Conservation (phyloP, 2,888 invertebrate species). For the Eurytoma adleriae region DNA sequence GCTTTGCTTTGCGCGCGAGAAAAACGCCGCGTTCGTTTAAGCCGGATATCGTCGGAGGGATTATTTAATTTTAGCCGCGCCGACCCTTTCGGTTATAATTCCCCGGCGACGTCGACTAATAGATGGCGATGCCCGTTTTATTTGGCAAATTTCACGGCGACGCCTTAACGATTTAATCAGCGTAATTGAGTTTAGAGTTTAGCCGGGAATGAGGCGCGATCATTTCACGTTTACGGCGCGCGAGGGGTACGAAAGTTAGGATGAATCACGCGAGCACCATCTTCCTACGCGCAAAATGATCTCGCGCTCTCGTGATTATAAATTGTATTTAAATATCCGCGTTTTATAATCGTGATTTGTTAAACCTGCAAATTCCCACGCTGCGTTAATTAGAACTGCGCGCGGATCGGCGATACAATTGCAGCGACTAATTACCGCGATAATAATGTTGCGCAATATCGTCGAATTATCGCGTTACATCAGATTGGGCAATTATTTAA, state of each 20-base stretch:
- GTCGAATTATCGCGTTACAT: too few species aligned
- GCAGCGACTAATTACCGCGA: too few species aligned
- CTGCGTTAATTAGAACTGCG: not conserved
- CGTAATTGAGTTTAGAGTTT: constrained; percentile 20
- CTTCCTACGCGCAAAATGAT: not conserved
- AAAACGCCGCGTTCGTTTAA: constrained; percentile 14
- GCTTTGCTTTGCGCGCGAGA: not conserved
- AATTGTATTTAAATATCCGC: too few species aligned
- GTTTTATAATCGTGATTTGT: too few species aligned
- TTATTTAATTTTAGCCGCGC: constrained; percentile 44
- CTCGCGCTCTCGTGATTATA: too few species aligned
- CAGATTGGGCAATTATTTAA: not conserved
- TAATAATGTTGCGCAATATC: too few species aligned
- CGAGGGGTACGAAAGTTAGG: too few species aligned
- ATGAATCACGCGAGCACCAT: too few species aligned
- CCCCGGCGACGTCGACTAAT: not conserved
- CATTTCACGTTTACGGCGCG: not conserved
- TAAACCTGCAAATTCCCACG: not conserved
- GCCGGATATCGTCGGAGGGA: constrained; percentile 10
- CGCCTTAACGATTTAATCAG: constrained; percentile 30
- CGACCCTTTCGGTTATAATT: not conserved
- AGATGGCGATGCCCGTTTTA: not conserved
- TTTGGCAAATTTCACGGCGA: constrained; percentile 14
- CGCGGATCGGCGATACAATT: too few species aligned
- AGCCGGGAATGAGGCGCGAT: not conserved